These are phyloP conservation scores for Calosoma granatense DNA, from an alignment of 1,140 invertebrate species.

Conservation along the genomic window DNA sequence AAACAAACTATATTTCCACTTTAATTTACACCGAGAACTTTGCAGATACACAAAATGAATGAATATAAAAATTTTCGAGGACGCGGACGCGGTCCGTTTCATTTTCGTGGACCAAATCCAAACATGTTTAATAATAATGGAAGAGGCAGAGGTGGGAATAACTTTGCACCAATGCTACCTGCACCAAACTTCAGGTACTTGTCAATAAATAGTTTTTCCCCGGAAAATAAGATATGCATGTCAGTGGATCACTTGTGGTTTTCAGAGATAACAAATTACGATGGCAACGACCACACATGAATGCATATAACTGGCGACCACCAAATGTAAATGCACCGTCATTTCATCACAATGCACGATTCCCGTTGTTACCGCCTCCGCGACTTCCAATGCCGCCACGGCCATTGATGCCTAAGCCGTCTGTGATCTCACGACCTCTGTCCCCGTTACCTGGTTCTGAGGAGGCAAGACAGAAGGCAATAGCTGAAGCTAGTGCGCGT, in stretches of 20 bases:
- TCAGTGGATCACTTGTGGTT: not conserved
- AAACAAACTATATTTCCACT: no score
- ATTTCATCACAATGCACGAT: not conserved
- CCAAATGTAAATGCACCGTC: not conserved
- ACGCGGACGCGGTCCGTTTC: not conserved
- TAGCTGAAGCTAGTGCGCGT: conserved; percentile 1
- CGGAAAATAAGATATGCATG: not conserved
- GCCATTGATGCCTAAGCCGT: not conserved
- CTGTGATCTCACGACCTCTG: not conserved
- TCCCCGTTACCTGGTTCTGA: not conserved
- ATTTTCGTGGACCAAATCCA: not conserved
- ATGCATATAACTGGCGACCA: not conserved
- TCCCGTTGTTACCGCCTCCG: not conserved
- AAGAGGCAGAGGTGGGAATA: not conserved
- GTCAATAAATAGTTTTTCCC: not conserved
- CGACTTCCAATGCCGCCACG: not conserved
- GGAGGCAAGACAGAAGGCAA: not conserved
- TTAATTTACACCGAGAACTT: no score
- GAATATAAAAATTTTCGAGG: not conserved
- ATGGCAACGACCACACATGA: not conserved
- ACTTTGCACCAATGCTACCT: not conserved
- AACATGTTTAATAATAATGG: not conserved
- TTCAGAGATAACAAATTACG: not conserved
- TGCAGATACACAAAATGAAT: conserved; percentile 5
- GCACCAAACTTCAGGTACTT: not conserved